A percentile compares a stretch with the other conserved stretches of the same genome.
Evolutionary conservation across 2,113 vertebrate genomes (phyloP).

Genomic region (Nycticebus coucang): DNA sequence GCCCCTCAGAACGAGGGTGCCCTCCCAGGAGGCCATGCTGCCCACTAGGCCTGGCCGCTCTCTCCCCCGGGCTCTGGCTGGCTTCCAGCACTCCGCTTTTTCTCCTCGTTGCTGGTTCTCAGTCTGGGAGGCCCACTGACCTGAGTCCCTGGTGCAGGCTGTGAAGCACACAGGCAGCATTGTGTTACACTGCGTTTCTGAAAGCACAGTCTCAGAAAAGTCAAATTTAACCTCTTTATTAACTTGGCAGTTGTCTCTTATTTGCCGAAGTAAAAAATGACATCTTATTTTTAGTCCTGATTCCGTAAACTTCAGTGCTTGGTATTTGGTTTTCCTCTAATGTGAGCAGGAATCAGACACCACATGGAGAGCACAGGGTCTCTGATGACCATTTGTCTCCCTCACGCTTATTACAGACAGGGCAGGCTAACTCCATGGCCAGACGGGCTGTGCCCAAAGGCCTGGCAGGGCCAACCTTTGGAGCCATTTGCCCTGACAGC

Average conservation of each 20-base stretch:
- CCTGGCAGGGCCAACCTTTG: neutral
- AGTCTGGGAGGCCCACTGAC: too few species aligned
- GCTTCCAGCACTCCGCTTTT: too few species aligned
- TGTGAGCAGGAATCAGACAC: neutral
- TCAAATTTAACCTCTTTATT: neutral
- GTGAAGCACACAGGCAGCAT: neutral
- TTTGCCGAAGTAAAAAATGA: neutral
- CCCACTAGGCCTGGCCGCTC: too few species aligned
- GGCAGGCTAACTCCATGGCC: neutral
- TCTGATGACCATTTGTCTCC: neutral
- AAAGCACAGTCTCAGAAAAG: too few species aligned
- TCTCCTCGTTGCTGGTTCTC: too few species aligned
- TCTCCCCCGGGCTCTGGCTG: too few species aligned
- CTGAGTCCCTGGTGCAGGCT: too few species aligned
- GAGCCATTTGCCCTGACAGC: neutral
- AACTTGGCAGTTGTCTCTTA: neutral
- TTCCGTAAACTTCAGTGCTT: neutral
- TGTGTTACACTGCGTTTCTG: neutral
- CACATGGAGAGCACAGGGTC: neutral
- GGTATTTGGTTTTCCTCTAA: neutral
- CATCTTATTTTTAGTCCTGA: neutral
- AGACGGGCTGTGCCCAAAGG: neutral
- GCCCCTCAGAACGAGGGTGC: too few species aligned
- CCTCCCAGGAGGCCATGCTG: too few species aligned
- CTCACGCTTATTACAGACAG: too few species aligned